Percentiles rank a stretch among this genome's conserved stretches.
phyloP scores from a whole-genome alignment of 2,113 vertebrate species.

The Cyanocitta stelleri region DNA sequence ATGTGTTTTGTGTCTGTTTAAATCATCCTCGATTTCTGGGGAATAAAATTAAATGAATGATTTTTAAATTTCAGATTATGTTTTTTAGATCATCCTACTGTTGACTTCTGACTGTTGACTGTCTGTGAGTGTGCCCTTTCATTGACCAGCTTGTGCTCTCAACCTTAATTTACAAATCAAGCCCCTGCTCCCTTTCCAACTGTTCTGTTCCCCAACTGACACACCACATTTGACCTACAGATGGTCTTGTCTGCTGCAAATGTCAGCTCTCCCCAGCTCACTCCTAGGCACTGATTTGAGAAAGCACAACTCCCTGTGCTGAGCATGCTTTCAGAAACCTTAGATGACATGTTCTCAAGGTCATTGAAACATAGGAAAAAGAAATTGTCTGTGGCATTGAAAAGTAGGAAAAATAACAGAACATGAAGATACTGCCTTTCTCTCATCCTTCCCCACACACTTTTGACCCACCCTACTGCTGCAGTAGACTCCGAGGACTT shows the following conservation, averaged over 20 bases:
- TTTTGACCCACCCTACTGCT: background rate
- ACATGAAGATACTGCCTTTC: background rate
- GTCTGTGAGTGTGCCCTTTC: background rate
- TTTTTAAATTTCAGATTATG: background rate
- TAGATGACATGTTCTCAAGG: background rate
- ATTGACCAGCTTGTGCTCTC: background rate
- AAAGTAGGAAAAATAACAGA: background rate
- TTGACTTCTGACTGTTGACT: background rate
- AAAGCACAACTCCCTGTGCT: background rate
- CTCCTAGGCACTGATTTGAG: background rate
- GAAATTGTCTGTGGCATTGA: background rate
- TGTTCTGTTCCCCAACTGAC: background rate
- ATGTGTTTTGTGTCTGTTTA: background rate
- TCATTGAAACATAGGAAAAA: background rate
- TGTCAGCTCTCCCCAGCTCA: background rate
- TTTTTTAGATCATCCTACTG: background rate
- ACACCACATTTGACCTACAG: background rate
- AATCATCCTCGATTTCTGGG: background rate
- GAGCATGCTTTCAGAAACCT: background rate
- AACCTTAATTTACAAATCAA: background rate
- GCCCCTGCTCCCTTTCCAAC: background rate
- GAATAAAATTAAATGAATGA: background rate
- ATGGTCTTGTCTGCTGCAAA: background rate
- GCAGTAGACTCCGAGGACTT: background rate
- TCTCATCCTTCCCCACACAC: fast-evolving